Evolutionary conservation across 2,113 vertebrate genomes (phyloP), one percentile per base, ranked within the genome.

Genomic region (Copsychus sechellarum): DNA sequence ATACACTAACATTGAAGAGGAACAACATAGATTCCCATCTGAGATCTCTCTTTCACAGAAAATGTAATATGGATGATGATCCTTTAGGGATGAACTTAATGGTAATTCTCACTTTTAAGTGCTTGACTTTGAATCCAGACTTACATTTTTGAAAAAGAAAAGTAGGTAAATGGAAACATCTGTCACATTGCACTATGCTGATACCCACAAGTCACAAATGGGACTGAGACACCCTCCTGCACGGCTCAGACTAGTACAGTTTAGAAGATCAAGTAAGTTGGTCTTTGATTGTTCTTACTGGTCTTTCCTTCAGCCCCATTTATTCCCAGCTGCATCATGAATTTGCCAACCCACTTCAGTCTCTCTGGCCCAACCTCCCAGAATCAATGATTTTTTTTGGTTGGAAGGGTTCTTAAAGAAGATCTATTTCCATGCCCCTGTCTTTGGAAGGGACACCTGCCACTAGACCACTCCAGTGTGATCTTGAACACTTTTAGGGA

Each of bases 201-300:
- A 43, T 18, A 67, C 3, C 8, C 40, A n/a, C 0, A 0, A 11
- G 22, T 54, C 21, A 53, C 2, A 1, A 87, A 6, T 24, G 33
- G 14, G 51, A 24, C 14, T 64, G 64, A 42, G 66, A 20, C 2
- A 53, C 18, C 20, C 50, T 69, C 47, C 43, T 90, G 34, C 19
- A 19, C 43, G 26, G 11, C 76, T 88, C n/a, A 61, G 61, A 53
- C 4, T 25, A 8, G 7, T 38, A 3, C 0, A 3, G 26, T 43
- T 56, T 47, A 66, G 38, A 73, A 89, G 38, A 76, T 7, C 6
- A 66, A 74, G 21, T 11, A 8, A 67, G 21, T 10, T 50, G 14
- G 33, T 50, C 17, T 6, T 6, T 64, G 43, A 16, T 33, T 56
- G 29, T 5, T 86, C 31, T 43, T 80, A 45, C 8, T 26, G 17